Base-by-base conservation (phyloP, 2,797 vertebrate species). In the Florisuga fusca region DNA sequence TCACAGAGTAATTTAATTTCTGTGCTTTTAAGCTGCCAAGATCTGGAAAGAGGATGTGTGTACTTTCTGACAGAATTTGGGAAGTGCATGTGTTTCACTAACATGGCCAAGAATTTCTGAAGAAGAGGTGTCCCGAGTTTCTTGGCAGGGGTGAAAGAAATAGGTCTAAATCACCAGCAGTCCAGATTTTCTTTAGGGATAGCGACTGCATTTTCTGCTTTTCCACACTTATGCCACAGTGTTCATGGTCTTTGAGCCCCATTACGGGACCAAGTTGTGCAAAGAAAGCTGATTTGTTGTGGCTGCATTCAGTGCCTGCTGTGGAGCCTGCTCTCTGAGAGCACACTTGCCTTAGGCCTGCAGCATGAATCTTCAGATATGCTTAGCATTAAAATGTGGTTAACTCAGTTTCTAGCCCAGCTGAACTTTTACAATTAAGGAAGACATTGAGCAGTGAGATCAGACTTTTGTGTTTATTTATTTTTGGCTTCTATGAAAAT, bases 381-480 rank as follows among this genome's bases (percentile, higher is more conserved):
- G 84, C 78, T 95, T 75, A 94, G 64, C 72, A 83, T 85, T 93
- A 74, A 94, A 89, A 91, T 87, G 86, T 62, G 61, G 68, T 90
- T 94, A 89, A 64, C 50, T 91, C 1, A 0, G 82, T 86, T 91
- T 84, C 79, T 83, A 92, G 79, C 57, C 72, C 72, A 48, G 58
- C 46, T 80, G 85, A 95, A 91, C 62, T 77, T 89, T 34, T 57
- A 77, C 78, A 87, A 58, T 90, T 87, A 76, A 69, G 71, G 73
- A 76, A 79, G 84, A 73, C 31, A 50, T 26, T 62, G 74, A 73
- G 74, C 71, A 88, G 38, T 13, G 64, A 79, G 64, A 76, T 92
- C 86, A 79, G 84, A 82, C 63, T 92, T 82, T 45, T 57, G 26
- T 89, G 51, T 91, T 93, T 96, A 34, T 93, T 94, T 92, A 36